Evolutionary conservation across 2,113 vertebrate species (phyloP), one percentile per base, ranked within the genome.

Genomic region (Heloderma charlesbogerti): DNA sequence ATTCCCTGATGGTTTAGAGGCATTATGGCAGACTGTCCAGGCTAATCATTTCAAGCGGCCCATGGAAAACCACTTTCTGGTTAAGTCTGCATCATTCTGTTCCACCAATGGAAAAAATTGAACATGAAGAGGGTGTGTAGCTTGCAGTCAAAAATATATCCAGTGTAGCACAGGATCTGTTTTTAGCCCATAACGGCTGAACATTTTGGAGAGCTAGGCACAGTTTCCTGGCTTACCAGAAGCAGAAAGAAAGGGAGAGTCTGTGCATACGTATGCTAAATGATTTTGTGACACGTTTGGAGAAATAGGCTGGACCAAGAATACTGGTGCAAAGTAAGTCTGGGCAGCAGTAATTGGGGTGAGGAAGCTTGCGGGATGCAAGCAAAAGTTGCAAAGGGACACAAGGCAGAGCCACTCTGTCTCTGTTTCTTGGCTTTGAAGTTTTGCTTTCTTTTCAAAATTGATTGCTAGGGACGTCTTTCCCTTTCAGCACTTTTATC

Each of bases 51-150:
- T 94, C 97, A 95, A 97, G 97, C 97, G 74, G 97, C 93, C 97
- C 94, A 31, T 97, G 97, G 98, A 98, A 98, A 98, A 98, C 97
- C 97, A 94, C 97, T 96, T 96, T 96, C 96, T 96, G 97, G 96
- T 97, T 91, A 96, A 96, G 97, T 94, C 97, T 97, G 97, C 97
- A 95, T 98, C 98, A 96, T 92, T 92, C 95, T 95, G 96, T 92
- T 97, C 91, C 95, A 95, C 97, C 98, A 98, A 97, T 97, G 98
- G 98, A 97, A 98, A 98, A 98, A 98, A 97, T 90, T 96, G 97
- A 97, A 95, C 91, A 94, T 94, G 93, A 97, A 95, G 97, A 97
- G 97, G 97, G 97, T 97, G 97, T 86, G 97, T 96, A 97, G 96
- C 97, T 96, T 93, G 95, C 96, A 96, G 97, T 97, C 97, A 95